A percentile compares a stretch with the other conserved stretches of the same genome.
phyloP scores from a whole-genome alignment of 1,140 invertebrate genomes.

The Maniola jurtina region DNA sequence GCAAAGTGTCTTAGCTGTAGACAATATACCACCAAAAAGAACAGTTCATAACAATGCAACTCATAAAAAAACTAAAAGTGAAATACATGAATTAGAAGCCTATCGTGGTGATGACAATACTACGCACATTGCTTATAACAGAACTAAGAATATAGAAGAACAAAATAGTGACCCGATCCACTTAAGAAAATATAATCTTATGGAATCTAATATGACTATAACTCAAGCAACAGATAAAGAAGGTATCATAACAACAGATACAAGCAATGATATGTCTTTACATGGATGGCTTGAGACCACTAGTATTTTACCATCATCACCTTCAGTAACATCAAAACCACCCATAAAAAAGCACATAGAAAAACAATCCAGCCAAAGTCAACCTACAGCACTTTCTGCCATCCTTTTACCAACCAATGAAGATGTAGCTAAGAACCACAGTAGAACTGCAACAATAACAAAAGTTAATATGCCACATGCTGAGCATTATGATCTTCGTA shows the following conservation, averaged over 20 bases:
- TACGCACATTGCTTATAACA: slow-evolving; percentile 66
- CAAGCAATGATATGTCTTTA: slow-evolving; percentile 62
- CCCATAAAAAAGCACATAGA: slow-evolving; percentile 56
- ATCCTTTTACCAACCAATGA: slow-evolving; percentile 55
- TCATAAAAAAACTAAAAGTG: slow-evolving; percentile 65
- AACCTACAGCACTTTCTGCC: slow-evolving; percentile 61
- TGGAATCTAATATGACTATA: slow-evolving; percentile 68
- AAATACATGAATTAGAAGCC: slow-evolving; percentile 66
- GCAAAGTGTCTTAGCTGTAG: slow-evolving; percentile 36
- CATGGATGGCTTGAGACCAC: slow-evolving; percentile 66
- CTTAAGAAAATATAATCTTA: slow-evolving; percentile 63
- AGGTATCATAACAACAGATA: slow-evolving; percentile 70
- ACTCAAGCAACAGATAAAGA: slow-evolving; percentile 68
- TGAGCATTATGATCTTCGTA: slow-evolving; percentile 56
- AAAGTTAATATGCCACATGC: slow-evolving; percentile 68
- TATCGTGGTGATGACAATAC: slow-evolving; percentile 60
- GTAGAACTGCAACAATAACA: slow-evolving; percentile 65
- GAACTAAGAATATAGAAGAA: slow-evolving; percentile 68
- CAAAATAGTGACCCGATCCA: slow-evolving; percentile 57
- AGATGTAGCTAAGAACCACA: slow-evolving; percentile 49
- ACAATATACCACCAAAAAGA: slow-evolving; percentile 43
- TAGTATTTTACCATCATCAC: slow-evolving; percentile 39
- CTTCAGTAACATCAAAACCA: slow-evolving; percentile 37
- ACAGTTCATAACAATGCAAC: slow-evolving; percentile 48
- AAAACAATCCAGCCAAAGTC: slow-evolving; percentile 19